Base-by-base conservation (phyloP, 2,113 vertebrate species). In the Aptenodytes forsteri region DNA sequence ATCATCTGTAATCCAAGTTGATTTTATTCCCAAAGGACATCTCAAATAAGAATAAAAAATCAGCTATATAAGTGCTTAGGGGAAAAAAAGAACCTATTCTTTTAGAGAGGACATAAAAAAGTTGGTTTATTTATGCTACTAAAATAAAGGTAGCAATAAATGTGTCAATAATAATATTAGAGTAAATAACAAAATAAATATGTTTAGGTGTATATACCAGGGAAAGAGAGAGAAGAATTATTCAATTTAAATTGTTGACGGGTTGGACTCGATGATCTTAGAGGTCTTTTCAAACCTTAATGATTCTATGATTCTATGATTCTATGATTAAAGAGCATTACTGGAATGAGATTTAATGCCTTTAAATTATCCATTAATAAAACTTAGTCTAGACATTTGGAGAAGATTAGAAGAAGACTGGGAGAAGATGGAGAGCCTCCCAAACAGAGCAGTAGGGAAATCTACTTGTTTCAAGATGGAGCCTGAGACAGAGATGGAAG, bases 361-460 rank as follows among this genome's bases (percentile, higher is more conserved):
- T 96, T 93, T 91, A 49, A 93, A 54, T 90, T 83, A 96, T 73
- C 84, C 70, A 76, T 46, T 49, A 77, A 61, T 88, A 69, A 91
- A 97, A 95, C 84, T 67, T 84, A 72, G 92, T 95, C 93, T 96
- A 97, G 97, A 96, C 90, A 83, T 61, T 38, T 56, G 62, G 49
- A 97, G 87, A 79, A 84, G 93, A 97, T 97, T 90, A 94, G 83
- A 67, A 59, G 44, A 92, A 93, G 93, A 87, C 5, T 85, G 56
- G 44, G 49, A 92, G 65, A 83, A 62, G 86, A 73, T 16, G 36
- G 25, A 66, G 50, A 78, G 22, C 19, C 9, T 73, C n/a, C 61
- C 82, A 89, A 85, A 67, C 29, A 84, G 20, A 87, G 44, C 10
- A 75, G 36, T 0, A 58, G 56, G 52, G 42, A 95, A 94, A 93